Conservation (phyloP, 2,797 vertebrate genomes). For the Urosaurus nigricauda region DNA sequence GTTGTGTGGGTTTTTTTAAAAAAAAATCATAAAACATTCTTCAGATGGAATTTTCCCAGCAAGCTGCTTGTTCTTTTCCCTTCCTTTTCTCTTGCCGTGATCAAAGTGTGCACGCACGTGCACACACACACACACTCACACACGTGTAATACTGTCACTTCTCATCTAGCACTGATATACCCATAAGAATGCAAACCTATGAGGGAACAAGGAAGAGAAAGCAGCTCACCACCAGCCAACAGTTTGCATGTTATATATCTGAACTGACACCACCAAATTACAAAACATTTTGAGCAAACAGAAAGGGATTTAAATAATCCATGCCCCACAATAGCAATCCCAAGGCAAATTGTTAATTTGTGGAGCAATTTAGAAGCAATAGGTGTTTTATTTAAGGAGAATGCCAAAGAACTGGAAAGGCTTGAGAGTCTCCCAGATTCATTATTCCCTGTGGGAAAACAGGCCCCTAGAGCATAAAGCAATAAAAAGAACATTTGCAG, state of each 20-base stretch:
- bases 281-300: conserved; percentile 52
- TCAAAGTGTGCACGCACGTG: not conserved
- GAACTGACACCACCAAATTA: conserved; percentile 54
- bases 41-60: conserved; percentile 15
- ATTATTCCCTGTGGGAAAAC: conserved; percentile 51
- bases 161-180: not conserved
- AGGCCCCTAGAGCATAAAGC: not conserved
- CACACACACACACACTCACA: not conserved
- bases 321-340: conserved; percentile 58
- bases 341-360: conserved; percentile 55
- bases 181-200: conserved; percentile 44
- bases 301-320: conserved; percentile 52
- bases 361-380: conserved; percentile 65
- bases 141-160: not conserved
- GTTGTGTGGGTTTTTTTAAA: not conserved
- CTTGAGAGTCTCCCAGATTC: conserved; percentile 51
- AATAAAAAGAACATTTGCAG: conserved; percentile 45
- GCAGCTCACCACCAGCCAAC: conserved; percentile 8
- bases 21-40: not conserved
- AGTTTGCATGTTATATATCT: conserved; percentile 30
- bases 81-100: not conserved
- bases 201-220: not conserved
- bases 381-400: conserved; percentile 63
- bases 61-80: conserved; percentile 6
- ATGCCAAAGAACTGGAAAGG: conserved; percentile 43